Evolutionary conservation across 2,113 vertebrate species (phyloP), one percentile per base, ranked within the genome.

Genomic region (Sturnus vulgaris): DNA sequence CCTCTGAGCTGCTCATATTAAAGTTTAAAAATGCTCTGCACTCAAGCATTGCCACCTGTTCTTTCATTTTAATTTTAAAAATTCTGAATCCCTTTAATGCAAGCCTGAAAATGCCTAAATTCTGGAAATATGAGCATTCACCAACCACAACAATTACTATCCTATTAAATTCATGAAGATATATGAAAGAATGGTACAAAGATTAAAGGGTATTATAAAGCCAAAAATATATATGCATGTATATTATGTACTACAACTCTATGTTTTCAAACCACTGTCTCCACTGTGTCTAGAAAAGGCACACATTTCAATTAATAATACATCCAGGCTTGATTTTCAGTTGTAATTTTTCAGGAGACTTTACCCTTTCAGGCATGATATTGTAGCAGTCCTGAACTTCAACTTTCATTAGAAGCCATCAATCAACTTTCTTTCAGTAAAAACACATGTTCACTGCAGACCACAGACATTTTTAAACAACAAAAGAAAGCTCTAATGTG

Each of bases 181-280:
- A 84, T 84, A 93, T 92, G 92, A 91, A 82, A 94, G 86, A 95
- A 89, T 17, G 15, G 53, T 8, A 88, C 80, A 89, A 94, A 95
- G 92, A 96, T 96, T 95, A 97, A 94, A 93, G 89, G 78, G 86
- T 95, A 95, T 93, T 89, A 73, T 95, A 89, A 96, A 96, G 89
- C 93, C 94, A 87, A 95, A 96, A 96, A 96, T 88, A 92, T 11
- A 87, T 21, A 59, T 86, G 68, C 60, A 93, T 84, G 81, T 71
- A 72, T 68, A 78, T 92, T 71, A 96, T 46, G 76, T 28, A 66
- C 11, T 79, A 68, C 69, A 92, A 89, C 85, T 95, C 10, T 20
- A 15, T 61, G 65, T 88, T 96, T 94, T 93, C 85, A 92, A 97
- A 96, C 97, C 97, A 97, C 94, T 95, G 96, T 96, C 97, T 97